A percentile compares a stretch with the other conserved stretches of the same genome.
phyloP scores from a whole-genome alignment of 2,888 invertebrate species.

The Chironomus riparius region DNA sequence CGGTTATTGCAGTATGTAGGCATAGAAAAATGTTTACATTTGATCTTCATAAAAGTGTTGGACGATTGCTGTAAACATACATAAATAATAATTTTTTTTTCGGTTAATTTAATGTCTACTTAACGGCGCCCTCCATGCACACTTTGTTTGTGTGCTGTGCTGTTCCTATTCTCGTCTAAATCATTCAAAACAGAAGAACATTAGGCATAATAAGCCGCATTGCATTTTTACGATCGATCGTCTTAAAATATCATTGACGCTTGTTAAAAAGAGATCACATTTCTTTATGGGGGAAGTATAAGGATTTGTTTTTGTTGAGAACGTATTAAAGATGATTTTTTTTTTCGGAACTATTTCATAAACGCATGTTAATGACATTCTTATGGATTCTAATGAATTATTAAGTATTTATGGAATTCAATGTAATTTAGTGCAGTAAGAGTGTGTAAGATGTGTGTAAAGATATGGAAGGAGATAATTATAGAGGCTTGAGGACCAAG shows the following conservation, averaged over 20 bases:
- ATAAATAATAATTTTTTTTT: slow-evolving; percentile 9
- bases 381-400: too few species aligned
- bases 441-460: too few species aligned
- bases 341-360: too few species aligned
- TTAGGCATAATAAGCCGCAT: neutral
- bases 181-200: neutral
- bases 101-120: slow-evolving; percentile 12
- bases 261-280: neutral
- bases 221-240: neutral
- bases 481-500: too few species aligned
- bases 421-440: too few species aligned
- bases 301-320: too few species aligned
- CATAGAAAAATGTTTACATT: neutral
- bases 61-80: slow-evolving; percentile 9
- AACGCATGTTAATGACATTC: too few species aligned
- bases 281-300: neutral
- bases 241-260: neutral
- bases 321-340: too few species aligned
- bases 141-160: neutral
- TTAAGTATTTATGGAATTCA: too few species aligned
- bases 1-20: neutral
- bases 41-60: slow-evolving; percentile 13
- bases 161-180: neutral
- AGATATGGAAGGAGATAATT: too few species aligned
- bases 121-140: neutral